phyloP scores from a whole-genome alignment of 2,888 invertebrate genomes.

The Tipula confusa region DNA sequence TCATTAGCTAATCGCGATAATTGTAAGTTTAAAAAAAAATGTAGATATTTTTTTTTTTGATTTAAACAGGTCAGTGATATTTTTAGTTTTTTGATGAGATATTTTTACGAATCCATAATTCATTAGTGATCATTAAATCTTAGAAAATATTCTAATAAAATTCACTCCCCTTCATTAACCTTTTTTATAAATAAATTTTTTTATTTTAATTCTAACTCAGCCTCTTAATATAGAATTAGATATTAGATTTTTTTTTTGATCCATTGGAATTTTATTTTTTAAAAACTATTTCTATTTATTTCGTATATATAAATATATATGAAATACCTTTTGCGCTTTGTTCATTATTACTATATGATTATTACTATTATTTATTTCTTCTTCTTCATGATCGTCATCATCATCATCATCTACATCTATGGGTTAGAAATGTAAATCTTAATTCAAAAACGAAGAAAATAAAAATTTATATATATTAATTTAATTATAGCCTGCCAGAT shows the following conservation, averaged over 20 bases:
- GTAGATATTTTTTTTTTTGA: background rate
- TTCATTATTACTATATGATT: slow-evolving; percentile 29
- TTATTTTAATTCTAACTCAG: background rate
- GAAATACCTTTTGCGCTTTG: slow-evolving; percentile 28
- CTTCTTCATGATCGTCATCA: background rate
- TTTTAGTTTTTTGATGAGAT: background rate
- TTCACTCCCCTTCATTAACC: slow-evolving; percentile 9
- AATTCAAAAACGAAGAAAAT: slow-evolving; percentile 3
- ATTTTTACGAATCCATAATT: slow-evolving; percentile 9
- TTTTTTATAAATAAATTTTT: background rate
- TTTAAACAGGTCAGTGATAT: slow-evolving; percentile 25
- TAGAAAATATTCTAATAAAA: background rate
- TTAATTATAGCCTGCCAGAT: slow-evolving; percentile 29
- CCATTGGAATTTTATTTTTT: slow-evolving; percentile 13
- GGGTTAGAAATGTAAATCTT: slow-evolving; percentile 6
- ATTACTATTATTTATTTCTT: slow-evolving; percentile 27
- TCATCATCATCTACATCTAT: background rate
- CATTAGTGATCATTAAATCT: background rate
- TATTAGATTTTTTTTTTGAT: background rate
- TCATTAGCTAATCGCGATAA: slow-evolving; percentile 31
- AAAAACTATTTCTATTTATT: slow-evolving; percentile 8
- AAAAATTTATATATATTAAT: slow-evolving; percentile 26
- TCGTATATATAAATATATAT: no score
- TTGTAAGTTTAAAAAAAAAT: background rate
- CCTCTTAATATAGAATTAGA: slow-evolving; percentile 21